Evolutionary conservation across 2,888 invertebrate genomes (phyloP).

Genomic region (Charanyca ferruginea): DNA sequence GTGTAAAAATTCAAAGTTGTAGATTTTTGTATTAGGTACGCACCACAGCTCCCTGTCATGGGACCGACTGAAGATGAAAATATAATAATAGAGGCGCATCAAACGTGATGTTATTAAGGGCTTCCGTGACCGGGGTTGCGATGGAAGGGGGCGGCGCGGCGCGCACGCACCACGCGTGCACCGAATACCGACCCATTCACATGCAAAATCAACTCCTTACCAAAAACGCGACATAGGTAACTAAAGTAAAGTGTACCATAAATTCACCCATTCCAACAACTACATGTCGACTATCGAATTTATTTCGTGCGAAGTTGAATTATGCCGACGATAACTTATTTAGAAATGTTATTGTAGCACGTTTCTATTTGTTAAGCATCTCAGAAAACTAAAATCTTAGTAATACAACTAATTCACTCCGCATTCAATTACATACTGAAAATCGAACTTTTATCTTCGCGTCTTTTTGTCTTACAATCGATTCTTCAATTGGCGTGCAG

Average conservation of each 20-base stretch:
- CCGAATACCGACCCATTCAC: slow-evolving; percentile 84
- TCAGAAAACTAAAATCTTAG: slow-evolving; percentile 14
- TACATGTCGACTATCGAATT: slow-evolving; percentile 62
- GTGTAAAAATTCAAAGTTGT: slow-evolving; percentile 75
- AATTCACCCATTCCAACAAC: slow-evolving; percentile 70
- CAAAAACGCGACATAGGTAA: slow-evolving; percentile 73
- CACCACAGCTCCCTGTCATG: slow-evolving; percentile 83
- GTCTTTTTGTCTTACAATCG: slow-evolving; percentile 71
- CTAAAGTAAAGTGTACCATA: slow-evolving; percentile 73
- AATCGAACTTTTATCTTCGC: slow-evolving; percentile 58
- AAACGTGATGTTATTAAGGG: slow-evolving; percentile 91
- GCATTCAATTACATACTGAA: slow-evolving; percentile 41
- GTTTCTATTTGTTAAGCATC: background rate
- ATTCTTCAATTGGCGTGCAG: slow-evolving; percentile 82
- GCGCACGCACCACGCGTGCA: slow-evolving; percentile 86
- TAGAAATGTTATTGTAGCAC: background rate
- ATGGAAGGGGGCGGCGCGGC: slow-evolving; percentile 69
- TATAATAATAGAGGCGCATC: slow-evolving; percentile 91
- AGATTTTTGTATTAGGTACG: slow-evolving; percentile 73
- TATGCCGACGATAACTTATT: slow-evolving; percentile 49
- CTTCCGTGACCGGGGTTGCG: slow-evolving; percentile 86
- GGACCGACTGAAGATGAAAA: slow-evolving; percentile 89
- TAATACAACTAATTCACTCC: slow-evolving; percentile 5
- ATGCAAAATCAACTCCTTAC: slow-evolving; percentile 85
- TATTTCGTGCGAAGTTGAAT: slow-evolving; percentile 64